phyloP scores from a whole-genome alignment of 1,140 invertebrate genomes.

The Lordiphosa mommai region DNA sequence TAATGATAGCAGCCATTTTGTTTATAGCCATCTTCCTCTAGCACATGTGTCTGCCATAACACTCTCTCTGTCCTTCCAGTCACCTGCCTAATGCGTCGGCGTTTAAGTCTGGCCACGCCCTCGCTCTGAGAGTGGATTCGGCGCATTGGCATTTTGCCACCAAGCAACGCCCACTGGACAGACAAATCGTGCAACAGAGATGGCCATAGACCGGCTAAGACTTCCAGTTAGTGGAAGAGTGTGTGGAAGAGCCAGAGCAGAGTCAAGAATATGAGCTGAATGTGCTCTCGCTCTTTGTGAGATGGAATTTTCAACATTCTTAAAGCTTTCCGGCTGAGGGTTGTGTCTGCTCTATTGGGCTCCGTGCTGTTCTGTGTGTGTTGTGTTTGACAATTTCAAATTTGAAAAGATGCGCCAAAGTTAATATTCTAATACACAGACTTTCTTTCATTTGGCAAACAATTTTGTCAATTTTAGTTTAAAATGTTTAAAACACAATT shows the following conservation, averaged over 20 bases:
- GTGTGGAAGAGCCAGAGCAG: constrained; percentile 11
- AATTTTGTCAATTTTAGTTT: too few species aligned
- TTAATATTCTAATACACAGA: background rate
- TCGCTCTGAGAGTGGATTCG: constrained; percentile 59
- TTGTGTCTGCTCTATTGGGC: too few species aligned
- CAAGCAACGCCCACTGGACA: constrained; percentile 45
- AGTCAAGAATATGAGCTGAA: too few species aligned
- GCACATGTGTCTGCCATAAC: constrained; percentile 3
- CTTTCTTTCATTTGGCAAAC: too few species aligned
- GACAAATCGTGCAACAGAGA: constrained; percentile 40
- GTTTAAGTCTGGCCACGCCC: constrained; percentile 61
- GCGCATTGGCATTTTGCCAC: constrained; percentile 44
- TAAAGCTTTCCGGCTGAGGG: constrained; percentile 16
- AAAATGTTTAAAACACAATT: too few species aligned
- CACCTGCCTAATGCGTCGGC: constrained; percentile 54
- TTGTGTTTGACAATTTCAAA: constrained; percentile 28
- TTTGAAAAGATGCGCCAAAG: constrained; percentile 40
- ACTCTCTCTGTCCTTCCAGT: constrained; percentile 55
- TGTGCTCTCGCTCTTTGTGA: constrained; percentile 7
- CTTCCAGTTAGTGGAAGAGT: constrained; percentile 36
- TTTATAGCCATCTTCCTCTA: constrained; percentile 53
- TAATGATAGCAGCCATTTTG: constrained; percentile 79
- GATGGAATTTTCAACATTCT: constrained; percentile 36
- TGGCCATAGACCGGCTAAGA: constrained; percentile 14
- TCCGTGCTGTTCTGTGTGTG: background rate